Percentiles rank a stretch among this genome's conserved stretches.
Evolutionary conservation across 2,797 vertebrate genomes (phyloP).

Genomic region (Brotogeris chrysoptera): DNA sequence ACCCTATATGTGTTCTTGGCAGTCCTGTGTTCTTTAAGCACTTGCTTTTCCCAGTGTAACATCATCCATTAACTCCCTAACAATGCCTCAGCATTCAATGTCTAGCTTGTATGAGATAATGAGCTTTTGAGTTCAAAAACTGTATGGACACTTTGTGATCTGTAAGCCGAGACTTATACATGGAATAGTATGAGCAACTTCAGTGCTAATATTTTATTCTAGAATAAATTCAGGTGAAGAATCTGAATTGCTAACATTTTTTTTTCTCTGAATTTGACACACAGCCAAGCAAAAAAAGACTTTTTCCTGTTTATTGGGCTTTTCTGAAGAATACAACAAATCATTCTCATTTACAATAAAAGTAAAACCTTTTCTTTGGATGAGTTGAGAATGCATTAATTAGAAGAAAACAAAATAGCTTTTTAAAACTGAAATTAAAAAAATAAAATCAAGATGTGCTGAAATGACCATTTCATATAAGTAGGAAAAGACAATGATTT

Average conservation of each 20-base stretch:
- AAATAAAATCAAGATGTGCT: neutral
- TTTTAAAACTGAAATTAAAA: neutral
- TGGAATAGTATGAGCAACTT: neutral
- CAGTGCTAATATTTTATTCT: neutral
- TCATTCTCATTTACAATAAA: neutral
- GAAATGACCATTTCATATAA: neutral
- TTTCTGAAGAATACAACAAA: neutral
- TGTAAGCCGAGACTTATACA: neutral
- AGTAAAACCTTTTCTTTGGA: neutral
- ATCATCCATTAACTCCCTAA: neutral
- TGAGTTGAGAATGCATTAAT: neutral
- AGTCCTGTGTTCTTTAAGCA: neutral
- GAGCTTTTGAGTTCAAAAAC: conserved; percentile 34
- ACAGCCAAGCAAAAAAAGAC: neutral
- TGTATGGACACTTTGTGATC: neutral
- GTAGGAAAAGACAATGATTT: neutral
- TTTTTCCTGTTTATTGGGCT: neutral
- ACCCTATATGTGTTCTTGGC: neutral
- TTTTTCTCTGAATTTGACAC: neutral
- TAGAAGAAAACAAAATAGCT: neutral
- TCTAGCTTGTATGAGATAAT: conserved; percentile 22
- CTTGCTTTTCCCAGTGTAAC: neutral
- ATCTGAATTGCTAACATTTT: neutral
- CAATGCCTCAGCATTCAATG: neutral
- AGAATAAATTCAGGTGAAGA: neutral